Conservation (phyloP, 2,888 invertebrate genomes). For the Ectemnius cavifrons region DNA sequence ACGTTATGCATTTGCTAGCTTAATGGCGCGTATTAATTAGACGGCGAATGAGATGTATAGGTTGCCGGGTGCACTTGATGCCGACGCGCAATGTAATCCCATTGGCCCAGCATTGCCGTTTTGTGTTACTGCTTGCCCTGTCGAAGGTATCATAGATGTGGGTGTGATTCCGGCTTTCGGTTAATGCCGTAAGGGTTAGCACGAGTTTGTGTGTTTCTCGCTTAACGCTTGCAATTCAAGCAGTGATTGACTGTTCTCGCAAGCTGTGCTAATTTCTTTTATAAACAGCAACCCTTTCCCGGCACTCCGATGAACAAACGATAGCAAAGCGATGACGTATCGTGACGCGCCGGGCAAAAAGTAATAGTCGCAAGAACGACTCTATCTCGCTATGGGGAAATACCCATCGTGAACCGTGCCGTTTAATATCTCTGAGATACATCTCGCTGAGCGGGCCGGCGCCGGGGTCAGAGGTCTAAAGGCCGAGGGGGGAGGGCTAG, state of each 20-base stretch:
- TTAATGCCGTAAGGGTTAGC: neutral
- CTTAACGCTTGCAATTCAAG: neutral
- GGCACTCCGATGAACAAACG: too few species aligned
- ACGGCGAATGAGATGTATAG: neutral
- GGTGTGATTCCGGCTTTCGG: neutral
- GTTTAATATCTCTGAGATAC: slow-evolving; percentile 62
- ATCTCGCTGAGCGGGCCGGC: slow-evolving; percentile 57
- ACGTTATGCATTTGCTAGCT: neutral
- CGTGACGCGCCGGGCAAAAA: too few species aligned
- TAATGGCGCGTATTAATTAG: neutral
- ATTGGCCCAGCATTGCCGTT: neutral
- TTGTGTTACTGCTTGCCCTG: neutral
- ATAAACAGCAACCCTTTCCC: too few species aligned
- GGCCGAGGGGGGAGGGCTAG: slow-evolving; percentile 52
- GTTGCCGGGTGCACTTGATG: neutral
- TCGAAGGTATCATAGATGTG: neutral
- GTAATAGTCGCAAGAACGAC: neutral
- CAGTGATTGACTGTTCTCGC: neutral
- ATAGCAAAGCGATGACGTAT: too few species aligned
- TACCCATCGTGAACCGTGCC: slow-evolving; percentile 60
- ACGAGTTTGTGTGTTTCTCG: neutral
- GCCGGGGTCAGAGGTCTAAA: neutral
- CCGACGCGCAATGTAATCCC: neutral
- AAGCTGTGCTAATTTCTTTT: too few species aligned
- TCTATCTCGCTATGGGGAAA: neutral